Conservation (phyloP, 2,888 invertebrate species). For the Polylopha cassiicola region DNA sequence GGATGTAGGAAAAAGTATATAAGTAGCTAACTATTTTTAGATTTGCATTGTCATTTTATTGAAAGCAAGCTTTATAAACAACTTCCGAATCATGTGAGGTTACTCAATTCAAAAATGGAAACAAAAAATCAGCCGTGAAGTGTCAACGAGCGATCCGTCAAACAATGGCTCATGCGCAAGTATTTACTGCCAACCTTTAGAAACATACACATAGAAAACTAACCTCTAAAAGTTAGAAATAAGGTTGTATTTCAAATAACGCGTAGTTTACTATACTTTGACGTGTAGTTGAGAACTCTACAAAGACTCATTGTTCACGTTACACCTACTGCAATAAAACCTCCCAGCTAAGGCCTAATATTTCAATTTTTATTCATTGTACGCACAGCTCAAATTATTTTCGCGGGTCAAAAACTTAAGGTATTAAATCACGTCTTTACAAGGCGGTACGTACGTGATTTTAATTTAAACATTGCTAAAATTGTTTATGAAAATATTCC, state of each 20-base stretch:
- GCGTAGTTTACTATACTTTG: conserved; percentile 20
- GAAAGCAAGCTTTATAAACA: too few species aligned
- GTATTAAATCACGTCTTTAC: conserved; percentile 5
- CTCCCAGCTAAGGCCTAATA: conserved; percentile 29
- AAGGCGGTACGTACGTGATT: conserved; percentile 8
- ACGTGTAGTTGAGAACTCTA: conserved; percentile 18
- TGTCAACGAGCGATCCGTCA: too few species aligned
- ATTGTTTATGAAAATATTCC: too few species aligned
- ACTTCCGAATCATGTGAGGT: conserved; percentile 2
- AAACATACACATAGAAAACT: background rate
- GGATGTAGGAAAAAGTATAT: too few species aligned
- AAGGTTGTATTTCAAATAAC: conserved; percentile 28
- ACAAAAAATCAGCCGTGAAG: conserved; percentile 9
- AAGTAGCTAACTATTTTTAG: too few species aligned
- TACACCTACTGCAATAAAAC: conserved; percentile 32
- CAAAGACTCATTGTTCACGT: conserved; percentile 38
- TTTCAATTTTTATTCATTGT: conserved; percentile 29
- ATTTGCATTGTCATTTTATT: too few species aligned
- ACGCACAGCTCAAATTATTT: conserved; percentile 3
- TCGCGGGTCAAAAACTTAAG: conserved; percentile 6
- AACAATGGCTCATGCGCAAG: too few species aligned
- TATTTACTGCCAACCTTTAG: conserved; percentile 1
- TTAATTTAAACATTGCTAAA: too few species aligned
- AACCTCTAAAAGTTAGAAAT: background rate
- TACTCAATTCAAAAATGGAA: conserved; percentile 10